phyloP scores from a whole-genome alignment of 2,888 invertebrate species.

The Macroteleia sp. region DNA sequence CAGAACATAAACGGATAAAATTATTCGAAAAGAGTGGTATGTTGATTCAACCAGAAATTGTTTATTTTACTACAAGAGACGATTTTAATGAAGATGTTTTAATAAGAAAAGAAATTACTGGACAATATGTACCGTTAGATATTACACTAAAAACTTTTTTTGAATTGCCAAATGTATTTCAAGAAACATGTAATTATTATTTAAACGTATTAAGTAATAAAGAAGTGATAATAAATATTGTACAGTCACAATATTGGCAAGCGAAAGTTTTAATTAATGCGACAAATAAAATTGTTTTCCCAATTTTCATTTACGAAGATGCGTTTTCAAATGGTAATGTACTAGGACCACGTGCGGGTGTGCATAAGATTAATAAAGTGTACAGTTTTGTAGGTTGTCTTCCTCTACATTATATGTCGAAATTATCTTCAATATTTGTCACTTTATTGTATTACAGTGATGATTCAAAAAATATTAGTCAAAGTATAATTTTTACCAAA shows the following conservation, averaged over 20 bases:
- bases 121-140: too few species aligned
- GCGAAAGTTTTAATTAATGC: background rate
- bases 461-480: constrained; percentile 2
- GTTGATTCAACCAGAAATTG: too few species aligned
- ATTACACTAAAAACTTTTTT: too few species aligned
- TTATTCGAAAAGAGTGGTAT: too few species aligned
- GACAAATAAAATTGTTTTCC: background rate
- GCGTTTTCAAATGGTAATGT: background rate
- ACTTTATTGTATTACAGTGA: constrained; percentile 2
- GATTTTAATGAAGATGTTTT: too few species aligned
- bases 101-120: too few species aligned
- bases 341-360: background rate
- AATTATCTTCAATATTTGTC: background rate
- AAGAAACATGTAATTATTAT: too few species aligned
- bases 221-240: background rate
- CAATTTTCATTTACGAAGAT: constrained; percentile 5
- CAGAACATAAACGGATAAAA: too few species aligned
- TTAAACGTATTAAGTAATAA: background rate
- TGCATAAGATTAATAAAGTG: background rate
- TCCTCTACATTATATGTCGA: background rate
- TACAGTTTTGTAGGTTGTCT: constrained; percentile 7
- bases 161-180: too few species aligned
- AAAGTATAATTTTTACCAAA: constrained; percentile 1
- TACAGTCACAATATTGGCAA: constrained; percentile 7
- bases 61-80: too few species aligned